Percentiles rank a stretch among this genome's conserved stretches.
phyloP scores from a whole-genome alignment of 1,140 invertebrate species.

The Agraylea sexmaculata region DNA sequence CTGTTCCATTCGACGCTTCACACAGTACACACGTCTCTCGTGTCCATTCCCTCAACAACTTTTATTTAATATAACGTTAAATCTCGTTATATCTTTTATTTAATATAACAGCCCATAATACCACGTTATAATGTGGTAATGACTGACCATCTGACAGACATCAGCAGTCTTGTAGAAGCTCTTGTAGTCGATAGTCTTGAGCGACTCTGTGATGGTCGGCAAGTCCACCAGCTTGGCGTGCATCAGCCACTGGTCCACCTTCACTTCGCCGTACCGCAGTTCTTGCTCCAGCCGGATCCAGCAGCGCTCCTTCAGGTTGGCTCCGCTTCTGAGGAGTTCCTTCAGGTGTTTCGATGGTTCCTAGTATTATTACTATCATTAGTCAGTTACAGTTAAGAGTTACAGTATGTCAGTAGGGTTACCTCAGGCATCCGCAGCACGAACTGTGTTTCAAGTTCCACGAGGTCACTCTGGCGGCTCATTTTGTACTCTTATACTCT shows the following conservation, averaged over 20 bases:
- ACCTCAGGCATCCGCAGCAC: constrained; percentile 72
- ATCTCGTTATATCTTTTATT: no score
- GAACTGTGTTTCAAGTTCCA: constrained; percentile 84
- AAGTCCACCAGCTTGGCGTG: constrained; percentile 86
- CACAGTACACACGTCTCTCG: no score
- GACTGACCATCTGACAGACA: constrained; percentile 69
- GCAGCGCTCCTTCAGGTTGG: constrained; percentile 76
- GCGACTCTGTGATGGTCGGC: constrained; percentile 83
- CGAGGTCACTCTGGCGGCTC: no score
- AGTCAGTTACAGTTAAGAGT: constrained; percentile 1
- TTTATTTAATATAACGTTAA: no score
- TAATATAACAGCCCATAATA: no score
- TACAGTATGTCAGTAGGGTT: constrained; percentile 13
- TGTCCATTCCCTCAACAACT: no score
- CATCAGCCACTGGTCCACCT: constrained; percentile 78
- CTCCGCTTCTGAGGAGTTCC: constrained; percentile 63
- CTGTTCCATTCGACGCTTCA: no score
- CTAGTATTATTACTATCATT: constrained; percentile 32
- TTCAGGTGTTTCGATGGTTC: constrained; percentile 62
- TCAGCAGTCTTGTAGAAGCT: constrained; percentile 97
- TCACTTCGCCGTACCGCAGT: constrained; percentile 78
- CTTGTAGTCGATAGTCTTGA: constrained; percentile 93
- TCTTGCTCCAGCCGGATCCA: constrained; percentile 85
- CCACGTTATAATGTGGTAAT: no score
- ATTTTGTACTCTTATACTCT: no score